phyloP scores from a whole-genome alignment of 2,797 vertebrate genomes.

The Pseudomugil tenellus region DNA sequence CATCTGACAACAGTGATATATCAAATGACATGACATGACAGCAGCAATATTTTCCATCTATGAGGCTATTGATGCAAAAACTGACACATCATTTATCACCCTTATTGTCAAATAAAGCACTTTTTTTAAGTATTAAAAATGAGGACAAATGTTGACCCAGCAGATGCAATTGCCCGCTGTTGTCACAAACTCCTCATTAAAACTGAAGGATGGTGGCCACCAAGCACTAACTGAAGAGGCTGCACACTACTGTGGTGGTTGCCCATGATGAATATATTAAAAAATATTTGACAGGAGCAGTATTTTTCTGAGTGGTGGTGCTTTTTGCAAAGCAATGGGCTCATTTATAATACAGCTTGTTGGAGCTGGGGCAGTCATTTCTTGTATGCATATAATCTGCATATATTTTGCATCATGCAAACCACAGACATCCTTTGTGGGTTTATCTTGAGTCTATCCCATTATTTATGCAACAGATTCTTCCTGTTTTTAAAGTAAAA shows the following conservation, averaged over 20 bases:
- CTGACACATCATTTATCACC: constrained; percentile 14
- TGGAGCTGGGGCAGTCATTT: neutral
- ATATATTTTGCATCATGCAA: neutral
- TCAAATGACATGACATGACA: constrained; percentile 10
- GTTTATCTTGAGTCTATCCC: neutral
- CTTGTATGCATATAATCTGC: constrained; percentile 11
- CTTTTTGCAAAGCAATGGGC: constrained; percentile 23
- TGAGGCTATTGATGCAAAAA: constrained; percentile 12
- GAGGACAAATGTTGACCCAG: constrained; percentile 5
- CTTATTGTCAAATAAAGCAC: neutral
- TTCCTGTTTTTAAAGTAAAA: neutral
- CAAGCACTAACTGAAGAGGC: constrained; percentile 5
- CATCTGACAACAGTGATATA: constrained; percentile 6
- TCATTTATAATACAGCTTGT: constrained; percentile 50
- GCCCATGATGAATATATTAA: constrained; percentile 49
- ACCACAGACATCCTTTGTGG: neutral
- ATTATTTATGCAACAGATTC: neutral
- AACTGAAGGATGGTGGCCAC: constrained; percentile 2
- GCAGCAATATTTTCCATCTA: constrained; percentile 11
- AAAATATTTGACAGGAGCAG: constrained; percentile 39
- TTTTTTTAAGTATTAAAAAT: neutral
- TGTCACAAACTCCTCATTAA: constrained; percentile 30
- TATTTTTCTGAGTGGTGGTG: constrained; percentile 28
- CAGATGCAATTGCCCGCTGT: neutral
- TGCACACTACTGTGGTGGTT: neutral